Conservation (phyloP, 2,888 invertebrate species). For the Micoletzkya japonica region DNA sequence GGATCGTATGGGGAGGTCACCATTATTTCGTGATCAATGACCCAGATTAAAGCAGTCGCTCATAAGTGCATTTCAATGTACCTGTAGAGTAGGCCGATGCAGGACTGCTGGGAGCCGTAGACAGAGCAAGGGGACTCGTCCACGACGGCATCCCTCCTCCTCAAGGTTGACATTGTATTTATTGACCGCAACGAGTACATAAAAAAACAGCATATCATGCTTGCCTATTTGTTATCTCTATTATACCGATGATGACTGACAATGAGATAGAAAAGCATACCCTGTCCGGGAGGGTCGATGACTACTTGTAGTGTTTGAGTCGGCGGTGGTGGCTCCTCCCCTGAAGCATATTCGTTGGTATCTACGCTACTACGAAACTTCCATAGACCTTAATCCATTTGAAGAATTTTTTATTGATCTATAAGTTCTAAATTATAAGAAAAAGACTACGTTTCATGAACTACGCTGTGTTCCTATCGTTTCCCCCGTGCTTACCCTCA, state of each 20-base stretch:
- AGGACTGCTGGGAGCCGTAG: constrained; percentile 34
- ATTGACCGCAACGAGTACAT: too few species aligned
- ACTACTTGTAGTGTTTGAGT: constrained; percentile 2
- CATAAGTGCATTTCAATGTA: neutral
- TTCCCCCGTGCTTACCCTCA: too few species aligned
- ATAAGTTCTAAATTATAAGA: too few species aligned
- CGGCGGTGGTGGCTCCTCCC: neutral
- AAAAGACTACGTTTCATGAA: too few species aligned
- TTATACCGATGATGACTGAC: neutral
- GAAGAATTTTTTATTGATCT: too few species aligned
- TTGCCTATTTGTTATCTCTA: too few species aligned
- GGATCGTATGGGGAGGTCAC: too few species aligned
- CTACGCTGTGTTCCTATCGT: too few species aligned
- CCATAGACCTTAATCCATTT: neutral
- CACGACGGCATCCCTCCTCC: constrained; percentile 24
- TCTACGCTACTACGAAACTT: neutral
- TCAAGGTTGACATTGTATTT: neutral
- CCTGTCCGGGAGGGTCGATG: constrained; percentile 15
- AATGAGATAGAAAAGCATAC: neutral
- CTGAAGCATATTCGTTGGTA: neutral
- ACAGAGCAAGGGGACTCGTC: constrained; percentile 25
- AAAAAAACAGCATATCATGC: too few species aligned
- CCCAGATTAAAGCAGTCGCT: too few species aligned
- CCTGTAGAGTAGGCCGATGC: constrained; percentile 34
- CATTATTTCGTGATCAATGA: too few species aligned